Conservation (phyloP, 2,113 vertebrate species). For the Stegastes partitus region DNA sequence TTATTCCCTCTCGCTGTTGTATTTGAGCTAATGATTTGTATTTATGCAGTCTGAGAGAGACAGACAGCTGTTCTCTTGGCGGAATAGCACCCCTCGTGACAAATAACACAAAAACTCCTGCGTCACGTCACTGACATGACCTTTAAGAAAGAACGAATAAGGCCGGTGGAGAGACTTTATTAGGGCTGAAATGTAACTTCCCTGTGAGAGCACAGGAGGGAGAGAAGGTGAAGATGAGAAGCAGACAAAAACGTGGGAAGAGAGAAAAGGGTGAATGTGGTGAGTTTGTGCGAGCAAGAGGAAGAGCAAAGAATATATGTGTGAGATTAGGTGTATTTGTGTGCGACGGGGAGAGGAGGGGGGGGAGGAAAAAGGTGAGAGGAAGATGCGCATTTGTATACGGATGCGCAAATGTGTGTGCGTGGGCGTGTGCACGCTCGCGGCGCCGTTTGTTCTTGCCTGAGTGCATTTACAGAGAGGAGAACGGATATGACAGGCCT, state of each 20-base stretch:
- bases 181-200: constrained; percentile 18
- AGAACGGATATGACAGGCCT: constrained; percentile 73
- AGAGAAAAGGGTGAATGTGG: constrained; percentile 13
- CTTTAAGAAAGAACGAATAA: constrained; percentile 9
- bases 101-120: neutral
- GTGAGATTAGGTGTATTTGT: constrained; percentile 52
- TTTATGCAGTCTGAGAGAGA: too few species aligned
- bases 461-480: constrained; percentile 60
- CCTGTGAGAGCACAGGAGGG: neutral
- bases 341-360: constrained; percentile 26
- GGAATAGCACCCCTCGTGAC: neutral
- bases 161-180: constrained; percentile 5
- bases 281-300: constrained; percentile 6
- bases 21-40: too few species aligned
- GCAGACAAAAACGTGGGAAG: constrained; percentile 14
- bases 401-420: neutral
- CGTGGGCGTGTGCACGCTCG: neutral
- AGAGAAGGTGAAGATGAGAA: constrained; percentile 10
- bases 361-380: constrained; percentile 45
- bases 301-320: constrained; percentile 9
- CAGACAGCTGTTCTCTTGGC: neutral
- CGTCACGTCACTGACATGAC: neutral
- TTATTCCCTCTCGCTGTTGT: too few species aligned
- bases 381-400: constrained; percentile 44
- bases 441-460: constrained; percentile 60